Conservation (phyloP, 2,888 invertebrate species). For the Drosophila subsilvestris region DNA sequence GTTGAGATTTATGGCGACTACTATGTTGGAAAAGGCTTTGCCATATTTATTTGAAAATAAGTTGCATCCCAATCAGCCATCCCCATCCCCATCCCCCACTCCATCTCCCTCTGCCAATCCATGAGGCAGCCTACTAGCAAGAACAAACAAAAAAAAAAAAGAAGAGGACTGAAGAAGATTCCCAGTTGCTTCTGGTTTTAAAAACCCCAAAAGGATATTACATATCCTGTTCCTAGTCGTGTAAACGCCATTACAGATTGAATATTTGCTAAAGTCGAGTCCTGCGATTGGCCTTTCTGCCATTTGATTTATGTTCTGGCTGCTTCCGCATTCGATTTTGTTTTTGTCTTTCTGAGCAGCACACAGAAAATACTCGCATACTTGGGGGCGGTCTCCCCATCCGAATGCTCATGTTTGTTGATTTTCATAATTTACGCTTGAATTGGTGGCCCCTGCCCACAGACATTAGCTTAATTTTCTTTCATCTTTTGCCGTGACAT, state of each 20-base stretch:
- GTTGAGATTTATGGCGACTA: slow-evolving; percentile 72
- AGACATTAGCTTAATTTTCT: neutral
- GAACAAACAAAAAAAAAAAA: slow-evolving; percentile 16
- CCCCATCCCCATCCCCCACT: neutral
- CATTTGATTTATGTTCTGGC: slow-evolving; percentile 70
- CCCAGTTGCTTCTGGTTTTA: slow-evolving; percentile 49
- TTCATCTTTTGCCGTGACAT: neutral
- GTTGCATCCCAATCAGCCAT: slow-evolving; percentile 45
- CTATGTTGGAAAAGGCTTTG: slow-evolving; percentile 53
- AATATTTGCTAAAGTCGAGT: slow-evolving; percentile 62
- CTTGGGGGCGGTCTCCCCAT: slow-evolving; percentile 5
- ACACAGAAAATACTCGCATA: slow-evolving; percentile 3
- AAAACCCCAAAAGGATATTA: slow-evolving; percentile 77
- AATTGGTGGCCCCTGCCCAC: neutral
- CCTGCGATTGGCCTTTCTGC: slow-evolving; percentile 41
- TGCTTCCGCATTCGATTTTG: slow-evolving; percentile 54
- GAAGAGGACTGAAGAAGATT: slow-evolving; percentile 23
- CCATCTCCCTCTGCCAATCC: neutral
- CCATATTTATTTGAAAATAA: slow-evolving; percentile 72
- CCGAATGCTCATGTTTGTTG: slow-evolving; percentile 1
- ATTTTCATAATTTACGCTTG: neutral
- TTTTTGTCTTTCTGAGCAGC: slow-evolving; percentile 39
- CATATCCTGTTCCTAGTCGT: slow-evolving; percentile 78
- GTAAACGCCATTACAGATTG: slow-evolving; percentile 78
- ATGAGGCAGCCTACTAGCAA: slow-evolving; percentile 41